phyloP scores from a whole-genome alignment of 2,888 invertebrate species.

The Bellardia bayeri region DNA sequence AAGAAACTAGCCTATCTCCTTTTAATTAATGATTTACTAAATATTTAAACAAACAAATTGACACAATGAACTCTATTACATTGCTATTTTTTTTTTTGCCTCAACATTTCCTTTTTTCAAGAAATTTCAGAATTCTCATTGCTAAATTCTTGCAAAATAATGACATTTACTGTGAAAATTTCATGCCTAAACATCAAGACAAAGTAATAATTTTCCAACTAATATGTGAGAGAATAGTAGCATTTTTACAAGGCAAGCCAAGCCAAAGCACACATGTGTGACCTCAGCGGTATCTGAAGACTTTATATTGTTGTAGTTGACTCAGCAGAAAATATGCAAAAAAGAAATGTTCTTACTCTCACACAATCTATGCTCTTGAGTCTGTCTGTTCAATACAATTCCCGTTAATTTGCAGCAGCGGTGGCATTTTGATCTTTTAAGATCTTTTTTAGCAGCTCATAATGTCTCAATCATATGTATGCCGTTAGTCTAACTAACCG shows the following conservation, averaged over 20 bases:
- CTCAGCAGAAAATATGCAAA: slow-evolving; percentile 73
- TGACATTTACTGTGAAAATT: slow-evolving; percentile 44
- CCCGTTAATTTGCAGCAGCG: slow-evolving; percentile 33
- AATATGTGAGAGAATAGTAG: slow-evolving; percentile 30
- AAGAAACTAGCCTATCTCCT: too few species aligned
- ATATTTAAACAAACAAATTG: not conserved
- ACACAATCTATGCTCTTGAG: not conserved
- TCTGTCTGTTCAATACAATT: slow-evolving; percentile 30
- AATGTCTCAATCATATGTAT: slow-evolving; percentile 68
- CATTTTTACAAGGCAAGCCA: slow-evolving; percentile 4
- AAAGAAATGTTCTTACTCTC: slow-evolving; percentile 10
- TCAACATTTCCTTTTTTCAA: too few species aligned
- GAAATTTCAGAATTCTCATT: not conserved
- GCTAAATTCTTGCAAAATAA: slow-evolving; percentile 26
- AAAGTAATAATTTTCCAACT: slow-evolving; percentile 59
- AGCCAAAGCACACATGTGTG: slow-evolving; percentile 16
- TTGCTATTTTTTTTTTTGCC: slow-evolving; percentile 1
- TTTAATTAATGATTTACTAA: not conserved
- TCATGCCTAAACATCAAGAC: slow-evolving; percentile 52
- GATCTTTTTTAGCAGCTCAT: slow-evolving; percentile 37
- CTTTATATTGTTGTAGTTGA: slow-evolving; percentile 63
- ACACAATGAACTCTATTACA: not conserved
- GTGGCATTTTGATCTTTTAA: slow-evolving; percentile 57
- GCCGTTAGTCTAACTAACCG: slow-evolving; percentile 34
- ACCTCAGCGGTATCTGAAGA: slow-evolving; percentile 1